Evolutionary conservation across 2,113 vertebrate genomes (phyloP).

Genomic region (Pipra filicauda): DNA sequence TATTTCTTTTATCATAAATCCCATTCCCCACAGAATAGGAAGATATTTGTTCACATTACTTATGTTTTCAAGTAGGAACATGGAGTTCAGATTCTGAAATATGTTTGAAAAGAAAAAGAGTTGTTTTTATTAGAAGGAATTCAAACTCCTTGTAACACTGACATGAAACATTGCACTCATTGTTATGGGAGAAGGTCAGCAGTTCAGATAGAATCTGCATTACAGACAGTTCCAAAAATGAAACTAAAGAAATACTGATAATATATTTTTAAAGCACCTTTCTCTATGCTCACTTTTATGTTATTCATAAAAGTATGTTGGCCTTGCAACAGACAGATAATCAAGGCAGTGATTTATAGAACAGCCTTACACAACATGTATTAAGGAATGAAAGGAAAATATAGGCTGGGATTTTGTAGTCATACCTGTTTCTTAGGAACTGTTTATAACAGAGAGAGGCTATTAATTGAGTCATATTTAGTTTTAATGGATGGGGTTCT

Average conservation of each 20-base stretch:
- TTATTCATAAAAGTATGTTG: neutral
- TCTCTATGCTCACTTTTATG: neutral
- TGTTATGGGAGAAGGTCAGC: constrained; percentile 33
- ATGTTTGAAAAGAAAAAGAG: constrained; percentile 31
- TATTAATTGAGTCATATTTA: neutral
- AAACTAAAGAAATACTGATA: neutral
- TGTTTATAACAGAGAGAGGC: neutral
- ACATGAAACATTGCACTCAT: constrained; percentile 36
- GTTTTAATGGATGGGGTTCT: neutral
- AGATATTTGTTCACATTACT: constrained; percentile 38
- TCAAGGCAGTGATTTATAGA: neutral
- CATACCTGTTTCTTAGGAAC: neutral
- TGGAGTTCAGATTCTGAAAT: constrained; percentile 5
- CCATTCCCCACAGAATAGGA: neutral
- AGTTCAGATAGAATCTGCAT: constrained; percentile 27
- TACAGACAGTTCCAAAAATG: neutral
- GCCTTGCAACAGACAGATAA: neutral
- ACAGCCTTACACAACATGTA: neutral
- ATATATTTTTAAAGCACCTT: neutral
- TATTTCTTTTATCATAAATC: constrained; percentile 35
- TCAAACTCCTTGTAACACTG: constrained; percentile 8
- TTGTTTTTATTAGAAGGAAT: neutral
- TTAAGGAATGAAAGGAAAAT: neutral
- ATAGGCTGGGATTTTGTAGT: neutral
- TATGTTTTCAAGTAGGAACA: constrained; percentile 10